Evolutionary conservation across 2,888 invertebrate species (phyloP).

Genomic region (Odontocerum albicorne): DNA sequence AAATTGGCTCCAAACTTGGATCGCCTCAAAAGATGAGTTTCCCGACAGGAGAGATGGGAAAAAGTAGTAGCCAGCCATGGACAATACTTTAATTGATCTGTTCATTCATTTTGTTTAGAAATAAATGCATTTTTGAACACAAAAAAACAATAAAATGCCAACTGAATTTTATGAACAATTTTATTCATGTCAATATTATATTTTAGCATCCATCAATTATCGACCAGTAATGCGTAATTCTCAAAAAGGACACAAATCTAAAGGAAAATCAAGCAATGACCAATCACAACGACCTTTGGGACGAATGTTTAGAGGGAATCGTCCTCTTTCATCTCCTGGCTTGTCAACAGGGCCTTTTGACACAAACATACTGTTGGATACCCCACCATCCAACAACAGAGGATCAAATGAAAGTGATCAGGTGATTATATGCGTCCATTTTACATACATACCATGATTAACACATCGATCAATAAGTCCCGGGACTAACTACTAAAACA

Average conservation of each 20-base stretch:
- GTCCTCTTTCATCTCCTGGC: slow-evolving; percentile 18
- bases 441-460: neutral
- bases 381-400: slow-evolving; percentile 6
- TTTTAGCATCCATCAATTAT: slow-evolving; percentile 17
- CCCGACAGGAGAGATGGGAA: too few species aligned
- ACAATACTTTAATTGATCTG: too few species aligned
- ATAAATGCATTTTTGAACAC: too few species aligned
- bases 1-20: too few species aligned
- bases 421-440: too few species aligned
- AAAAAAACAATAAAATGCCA: too few species aligned
- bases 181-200: neutral
- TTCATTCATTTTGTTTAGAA: too few species aligned
- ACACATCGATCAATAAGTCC: neutral
- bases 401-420: neutral
- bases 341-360: slow-evolving; percentile 18
- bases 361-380: slow-evolving; percentile 12
- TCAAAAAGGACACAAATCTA: slow-evolving; percentile 18
- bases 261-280: slow-evolving; percentile 5
- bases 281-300: slow-evolving; percentile 6
- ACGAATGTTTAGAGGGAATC: slow-evolving; percentile 9
- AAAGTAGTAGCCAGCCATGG: too few species aligned
- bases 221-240: slow-evolving; percentile 17
- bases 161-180: too few species aligned
- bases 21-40: too few species aligned
- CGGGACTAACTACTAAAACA: neutral